Percentiles rank a stretch among this genome's conserved stretches.
phyloP scores from a whole-genome alignment of 2,888 invertebrate species.

The Spilosoma lubricipeda region DNA sequence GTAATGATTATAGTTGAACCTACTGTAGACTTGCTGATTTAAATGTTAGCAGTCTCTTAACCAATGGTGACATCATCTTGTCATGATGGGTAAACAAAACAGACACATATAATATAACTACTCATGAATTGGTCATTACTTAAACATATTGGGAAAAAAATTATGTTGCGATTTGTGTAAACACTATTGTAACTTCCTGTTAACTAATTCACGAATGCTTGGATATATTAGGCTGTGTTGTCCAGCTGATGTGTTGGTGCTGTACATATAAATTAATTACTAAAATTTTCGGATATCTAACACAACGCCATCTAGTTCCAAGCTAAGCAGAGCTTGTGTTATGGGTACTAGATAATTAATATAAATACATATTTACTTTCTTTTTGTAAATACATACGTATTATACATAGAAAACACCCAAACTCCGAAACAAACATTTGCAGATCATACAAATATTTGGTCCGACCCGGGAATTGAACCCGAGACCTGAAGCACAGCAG shows the following conservation, averaged over 20 bases:
- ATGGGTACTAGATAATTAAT: too few relatives aligned
- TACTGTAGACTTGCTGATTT: not conserved
- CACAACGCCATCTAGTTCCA: too few relatives aligned
- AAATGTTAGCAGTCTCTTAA: not conserved
- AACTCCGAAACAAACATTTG: too few relatives aligned
- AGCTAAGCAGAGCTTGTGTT: too few relatives aligned
- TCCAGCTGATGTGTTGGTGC: not conserved
- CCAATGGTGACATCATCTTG: slow-evolving; percentile 13
- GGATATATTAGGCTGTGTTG: not conserved
- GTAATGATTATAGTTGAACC: not conserved
- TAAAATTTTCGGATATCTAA: too few relatives aligned
- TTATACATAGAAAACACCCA: too few relatives aligned
- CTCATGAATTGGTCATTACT: slow-evolving; percentile 13
- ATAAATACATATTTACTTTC: too few relatives aligned
- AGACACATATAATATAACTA: slow-evolving; percentile 11
- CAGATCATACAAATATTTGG: too few relatives aligned
- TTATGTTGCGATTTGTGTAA: not conserved
- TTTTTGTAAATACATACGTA: too few relatives aligned
- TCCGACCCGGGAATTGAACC: too few relatives aligned
- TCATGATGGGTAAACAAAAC: slow-evolving; percentile 10
- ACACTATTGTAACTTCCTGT: not conserved
- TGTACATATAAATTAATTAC: too few relatives aligned
- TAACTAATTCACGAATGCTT: not conserved
- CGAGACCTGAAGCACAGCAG: too few relatives aligned
- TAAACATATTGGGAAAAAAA: not conserved